Conservation (phyloP, 2,113 vertebrate species). For the Sinocyclocheilus maitianheensis region DNA sequence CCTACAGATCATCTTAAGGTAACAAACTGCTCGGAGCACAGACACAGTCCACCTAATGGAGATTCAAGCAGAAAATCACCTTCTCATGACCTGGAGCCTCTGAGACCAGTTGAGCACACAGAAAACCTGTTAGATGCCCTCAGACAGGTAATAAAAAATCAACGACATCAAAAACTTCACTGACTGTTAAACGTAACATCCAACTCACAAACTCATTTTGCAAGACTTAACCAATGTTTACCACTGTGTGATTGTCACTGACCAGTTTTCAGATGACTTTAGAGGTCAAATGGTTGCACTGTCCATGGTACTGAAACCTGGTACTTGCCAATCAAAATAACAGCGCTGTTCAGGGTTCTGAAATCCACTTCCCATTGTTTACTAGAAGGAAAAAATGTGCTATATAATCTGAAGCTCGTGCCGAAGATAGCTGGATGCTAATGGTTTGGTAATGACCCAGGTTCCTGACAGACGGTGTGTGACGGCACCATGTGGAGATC, state of each 20-base stretch:
- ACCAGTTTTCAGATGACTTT: neutral
- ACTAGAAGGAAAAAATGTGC: neutral
- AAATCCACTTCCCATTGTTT: neutral
- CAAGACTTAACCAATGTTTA: neutral
- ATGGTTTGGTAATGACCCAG: conserved; percentile 49
- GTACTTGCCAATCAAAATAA: neutral
- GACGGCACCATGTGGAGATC: conserved; percentile 71
- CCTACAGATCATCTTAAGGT: neutral
- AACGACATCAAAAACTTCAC: neutral
- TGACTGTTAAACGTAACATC: neutral
- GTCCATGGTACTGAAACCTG: neutral
- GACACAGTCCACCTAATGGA: neutral
- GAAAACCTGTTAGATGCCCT: conserved; percentile 8
- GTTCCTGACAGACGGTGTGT: conserved; percentile 61
- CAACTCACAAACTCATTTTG: neutral
- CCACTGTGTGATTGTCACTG: neutral
- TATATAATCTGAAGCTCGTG: neutral
- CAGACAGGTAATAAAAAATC: conserved; percentile 13
- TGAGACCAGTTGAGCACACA: neutral
- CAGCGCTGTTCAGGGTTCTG: neutral
- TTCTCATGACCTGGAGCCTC: neutral
- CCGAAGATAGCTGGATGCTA: neutral
- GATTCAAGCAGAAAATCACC: neutral
- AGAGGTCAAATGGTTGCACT: neutral
- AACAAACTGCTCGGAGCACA: neutral